Percentiles rank a stretch among this genome's conserved stretches.
phyloP scores from a whole-genome alignment of 2,797 vertebrate species.

The Acanthis flammea region DNA sequence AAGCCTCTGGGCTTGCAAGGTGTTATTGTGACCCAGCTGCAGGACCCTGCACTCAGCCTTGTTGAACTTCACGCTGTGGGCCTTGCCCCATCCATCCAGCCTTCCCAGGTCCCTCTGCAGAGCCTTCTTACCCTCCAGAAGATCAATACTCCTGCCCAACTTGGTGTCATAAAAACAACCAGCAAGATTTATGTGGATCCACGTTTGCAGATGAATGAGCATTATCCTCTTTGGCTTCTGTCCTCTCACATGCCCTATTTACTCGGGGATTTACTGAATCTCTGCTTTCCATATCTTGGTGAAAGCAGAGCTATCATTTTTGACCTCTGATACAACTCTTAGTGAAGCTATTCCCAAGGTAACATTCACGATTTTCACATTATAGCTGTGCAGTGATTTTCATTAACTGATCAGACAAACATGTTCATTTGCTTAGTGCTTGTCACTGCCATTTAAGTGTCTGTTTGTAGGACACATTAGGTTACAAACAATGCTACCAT shows the following conservation, averaged over 20 bases:
- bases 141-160: not conserved
- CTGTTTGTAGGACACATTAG: not conserved
- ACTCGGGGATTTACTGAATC: not conserved
- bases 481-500: not conserved
- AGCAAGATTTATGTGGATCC: not conserved
- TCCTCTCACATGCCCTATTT: not conserved
- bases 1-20: not conserved
- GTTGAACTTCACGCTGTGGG: not conserved
- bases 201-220: not conserved
- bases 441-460: not conserved
- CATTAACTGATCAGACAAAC: not conserved
- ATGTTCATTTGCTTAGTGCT: not conserved
- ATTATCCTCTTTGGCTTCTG: not conserved
- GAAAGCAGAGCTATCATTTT: not conserved
- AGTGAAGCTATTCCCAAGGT: not conserved
- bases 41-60: not conserved
- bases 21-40: not conserved
- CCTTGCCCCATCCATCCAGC: not conserved
- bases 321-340: not conserved
- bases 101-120: not conserved
- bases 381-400: not conserved
- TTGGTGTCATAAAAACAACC: not conserved
- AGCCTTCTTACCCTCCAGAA: not conserved
- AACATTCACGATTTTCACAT: not conserved
- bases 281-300: not conserved